phyloP scores from a whole-genome alignment of 2,113 vertebrate genomes.

The Thymallus thymallus region DNA sequence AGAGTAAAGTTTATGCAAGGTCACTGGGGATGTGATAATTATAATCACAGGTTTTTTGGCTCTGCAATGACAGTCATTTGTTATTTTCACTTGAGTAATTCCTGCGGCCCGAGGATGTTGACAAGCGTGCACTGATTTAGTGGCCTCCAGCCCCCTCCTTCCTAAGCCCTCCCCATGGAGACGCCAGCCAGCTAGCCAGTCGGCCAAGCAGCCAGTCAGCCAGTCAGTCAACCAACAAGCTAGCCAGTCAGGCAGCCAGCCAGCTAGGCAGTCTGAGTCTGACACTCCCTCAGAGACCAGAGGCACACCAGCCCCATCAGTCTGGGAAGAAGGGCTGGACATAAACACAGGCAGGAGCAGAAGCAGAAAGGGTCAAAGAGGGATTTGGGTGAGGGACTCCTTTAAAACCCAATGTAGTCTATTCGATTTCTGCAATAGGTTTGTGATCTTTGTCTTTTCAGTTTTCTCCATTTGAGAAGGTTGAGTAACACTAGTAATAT shows the following conservation, averaged over 20 bases:
- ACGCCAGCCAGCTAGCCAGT: constrained; percentile 24
- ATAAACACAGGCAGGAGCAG: neutral
- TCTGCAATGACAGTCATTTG: constrained; percentile 99
- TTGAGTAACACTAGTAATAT: too few species aligned
- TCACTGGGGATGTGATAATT: constrained; percentile 99
- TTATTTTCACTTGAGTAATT: constrained; percentile 99
- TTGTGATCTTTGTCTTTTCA: neutral
- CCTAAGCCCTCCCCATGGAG: constrained; percentile 33
- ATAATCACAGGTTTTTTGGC: constrained; percentile 99
- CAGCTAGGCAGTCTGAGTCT: neutral
- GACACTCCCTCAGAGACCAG: constrained; percentile 40
- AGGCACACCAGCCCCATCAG: constrained; percentile 9
- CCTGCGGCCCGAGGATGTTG: constrained; percentile 85
- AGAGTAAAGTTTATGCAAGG: constrained; percentile 99
- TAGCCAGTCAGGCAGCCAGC: neutral
- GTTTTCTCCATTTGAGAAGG: neutral
- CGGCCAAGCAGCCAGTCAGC: constrained; percentile 7
- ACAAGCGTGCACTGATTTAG: constrained; percentile 97
- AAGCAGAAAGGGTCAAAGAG: constrained; percentile 33
- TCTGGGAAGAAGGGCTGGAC: neutral
- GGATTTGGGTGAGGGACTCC: constrained; percentile 58
- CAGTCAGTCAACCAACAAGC: constrained; percentile 25
- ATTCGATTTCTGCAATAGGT: constrained; percentile 4
- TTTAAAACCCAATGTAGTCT: constrained; percentile 32
- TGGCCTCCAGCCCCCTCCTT: constrained; percentile 63